Base-by-base conservation (phyloP, 2,888 invertebrate genomes). In the Callyntrura sp. region DNA sequence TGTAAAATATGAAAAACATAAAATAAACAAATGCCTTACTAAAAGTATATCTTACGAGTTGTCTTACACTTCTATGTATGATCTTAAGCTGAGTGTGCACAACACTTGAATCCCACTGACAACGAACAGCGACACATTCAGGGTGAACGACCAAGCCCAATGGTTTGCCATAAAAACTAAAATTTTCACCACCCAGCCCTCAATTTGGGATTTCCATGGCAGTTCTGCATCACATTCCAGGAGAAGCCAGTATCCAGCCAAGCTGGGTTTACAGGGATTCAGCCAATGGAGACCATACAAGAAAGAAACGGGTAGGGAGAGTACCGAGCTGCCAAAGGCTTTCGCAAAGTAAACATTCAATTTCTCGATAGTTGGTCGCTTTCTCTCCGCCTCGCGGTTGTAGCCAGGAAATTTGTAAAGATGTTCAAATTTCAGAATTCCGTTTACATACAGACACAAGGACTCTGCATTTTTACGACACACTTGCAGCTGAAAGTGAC, bases 211-310 rank as follows among this genome's bases (percentile, higher is more conserved):
- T n/a, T 70, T n/a, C 17, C 14, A 43, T 76, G 4, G 2, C n/a
- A 11, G 1, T 28, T 12, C 1, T 8, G n/a, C 0, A 17, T 8
- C 3, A 20, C 85, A 85, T 76, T 85, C 76, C 1, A 1, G 20
- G 9, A 86, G 62, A 20, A 86, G 3, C 86, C 78, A 86, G 35
- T 48, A 86, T 12, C 78, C 78, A 9, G 51, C 65, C n/a, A 86
- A 20, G 11, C 65, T 17, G 0, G 79, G 51, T 35, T 65, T 78
- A 35, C 86, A 86, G 1, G 86, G 86, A 51, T 60, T 45, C 5
- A 14, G 0, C 85, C 85, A 85, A 17, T 85, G 85, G 4, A 85
- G 60, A 1, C 73, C 73, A 23, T 85, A 85, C 11, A 85, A 9
- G 17, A 23, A 85, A 0, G 20, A 20, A 6, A 57, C 5, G 0